Evolutionary conservation across 2,113 vertebrate genomes (phyloP).

Genomic region (Buteo buteo): DNA sequence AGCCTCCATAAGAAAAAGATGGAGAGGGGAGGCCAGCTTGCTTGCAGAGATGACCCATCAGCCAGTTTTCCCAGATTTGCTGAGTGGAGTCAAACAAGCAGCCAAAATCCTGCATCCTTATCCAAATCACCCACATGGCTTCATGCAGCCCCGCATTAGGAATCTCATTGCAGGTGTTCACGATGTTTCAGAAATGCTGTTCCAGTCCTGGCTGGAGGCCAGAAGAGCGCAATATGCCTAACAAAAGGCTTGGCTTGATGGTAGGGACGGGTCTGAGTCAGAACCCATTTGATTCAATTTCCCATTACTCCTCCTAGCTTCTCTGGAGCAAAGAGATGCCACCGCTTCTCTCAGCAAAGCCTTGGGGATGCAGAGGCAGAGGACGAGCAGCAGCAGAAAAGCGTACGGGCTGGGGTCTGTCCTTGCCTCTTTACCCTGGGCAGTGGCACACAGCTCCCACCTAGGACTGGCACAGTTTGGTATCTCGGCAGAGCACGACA

Average conservation of each 20-base stretch:
- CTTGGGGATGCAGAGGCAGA: neutral
- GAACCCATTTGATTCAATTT: neutral
- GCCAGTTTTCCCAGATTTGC: neutral
- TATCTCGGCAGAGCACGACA: fast-evolving
- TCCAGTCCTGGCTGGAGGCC: neutral
- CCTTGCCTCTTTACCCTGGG: neutral
- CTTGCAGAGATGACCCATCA: neutral
- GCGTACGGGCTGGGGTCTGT: fast-evolving
- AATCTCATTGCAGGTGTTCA: neutral
- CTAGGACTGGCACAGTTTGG: neutral
- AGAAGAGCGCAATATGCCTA: neutral
- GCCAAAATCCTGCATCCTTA: neutral
- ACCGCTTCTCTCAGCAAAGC: neutral
- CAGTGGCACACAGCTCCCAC: neutral
- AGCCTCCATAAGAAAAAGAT: neutral
- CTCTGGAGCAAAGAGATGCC: neutral
- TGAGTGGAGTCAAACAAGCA: neutral
- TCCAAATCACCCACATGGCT: neutral
- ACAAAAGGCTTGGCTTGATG: neutral
- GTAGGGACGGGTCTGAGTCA: neutral
- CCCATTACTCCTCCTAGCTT: neutral
- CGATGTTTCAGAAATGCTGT: neutral
- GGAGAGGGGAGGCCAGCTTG: neutral
- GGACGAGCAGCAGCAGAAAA: neutral
- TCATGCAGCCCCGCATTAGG: neutral